Percentiles rank a stretch among this genome's conserved stretches.
Conservation (phyloP, 2,888 invertebrate genomes). For the Pseudococcus viburni region DNA sequence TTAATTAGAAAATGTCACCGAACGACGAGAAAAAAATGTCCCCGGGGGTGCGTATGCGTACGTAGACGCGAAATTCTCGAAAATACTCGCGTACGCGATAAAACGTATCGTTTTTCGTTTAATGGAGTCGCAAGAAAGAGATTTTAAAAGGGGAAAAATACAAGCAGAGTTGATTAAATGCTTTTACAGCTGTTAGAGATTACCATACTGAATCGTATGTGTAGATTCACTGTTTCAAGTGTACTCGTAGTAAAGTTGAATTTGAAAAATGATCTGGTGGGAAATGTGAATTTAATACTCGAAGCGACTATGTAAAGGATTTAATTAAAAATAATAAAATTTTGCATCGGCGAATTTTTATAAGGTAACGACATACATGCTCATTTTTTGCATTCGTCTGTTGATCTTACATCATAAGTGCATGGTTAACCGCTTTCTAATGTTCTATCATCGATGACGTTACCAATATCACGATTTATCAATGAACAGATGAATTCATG, state of each 20-base stretch:
- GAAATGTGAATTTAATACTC: too few relatives aligned
- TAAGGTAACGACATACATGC: background rate
- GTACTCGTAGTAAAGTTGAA: too few relatives aligned
- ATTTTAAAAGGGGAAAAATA: background rate
- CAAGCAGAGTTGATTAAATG: background rate
- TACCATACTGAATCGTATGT: too few relatives aligned
- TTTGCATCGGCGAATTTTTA: background rate
- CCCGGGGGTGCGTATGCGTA: background rate
- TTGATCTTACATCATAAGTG: background rate
- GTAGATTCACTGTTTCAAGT: too few relatives aligned
- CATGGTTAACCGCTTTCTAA: conserved; percentile 15
- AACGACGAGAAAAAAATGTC: background rate
- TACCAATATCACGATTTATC: conserved; percentile 19
- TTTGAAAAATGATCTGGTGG: too few relatives aligned
- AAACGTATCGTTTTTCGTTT: background rate
- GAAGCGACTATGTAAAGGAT: too few relatives aligned
- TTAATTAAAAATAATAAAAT: background rate
- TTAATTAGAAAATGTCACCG: conserved; percentile 32
- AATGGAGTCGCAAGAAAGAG: background rate
- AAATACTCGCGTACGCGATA: background rate
- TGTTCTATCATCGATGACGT: conserved; percentile 2
- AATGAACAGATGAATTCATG: conserved; percentile 12
- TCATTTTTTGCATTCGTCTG: background rate
- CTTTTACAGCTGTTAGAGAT: background rate
- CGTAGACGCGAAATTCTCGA: background rate